Conservation (phyloP, 2,113 vertebrate genomes). For the Xenus cinereus region DNA sequence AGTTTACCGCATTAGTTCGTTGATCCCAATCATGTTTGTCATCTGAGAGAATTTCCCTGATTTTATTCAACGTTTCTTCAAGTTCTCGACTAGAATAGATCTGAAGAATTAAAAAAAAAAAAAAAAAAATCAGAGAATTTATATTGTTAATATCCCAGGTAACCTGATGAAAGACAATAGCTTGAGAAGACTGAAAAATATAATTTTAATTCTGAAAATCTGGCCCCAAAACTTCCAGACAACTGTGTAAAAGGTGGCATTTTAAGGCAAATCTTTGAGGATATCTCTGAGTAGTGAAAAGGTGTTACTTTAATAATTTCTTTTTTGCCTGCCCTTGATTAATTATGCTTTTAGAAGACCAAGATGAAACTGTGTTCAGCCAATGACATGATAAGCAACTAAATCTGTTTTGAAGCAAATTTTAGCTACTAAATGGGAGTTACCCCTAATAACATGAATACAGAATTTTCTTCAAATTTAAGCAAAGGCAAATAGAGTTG, state of each 20-base stretch:
- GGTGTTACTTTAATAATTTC: too few relatives aligned
- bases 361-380: too few relatives aligned
- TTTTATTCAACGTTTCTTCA: conserved; percentile 98
- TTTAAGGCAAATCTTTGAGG: neutral
- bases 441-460: neutral
- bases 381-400: too few relatives aligned
- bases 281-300: neutral
- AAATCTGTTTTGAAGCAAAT: too few relatives aligned
- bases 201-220: neutral
- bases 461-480: neutral
- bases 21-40: conserved; percentile 99
- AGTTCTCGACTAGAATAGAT: conserved; percentile 95
- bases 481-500: neutral
- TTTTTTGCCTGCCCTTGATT: too few relatives aligned
- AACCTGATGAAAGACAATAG: neutral
- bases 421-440: neutral
- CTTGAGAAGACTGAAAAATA: neutral
- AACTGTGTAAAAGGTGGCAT: neutral
- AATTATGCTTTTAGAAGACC: too few relatives aligned
- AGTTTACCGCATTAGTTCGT: conserved; percentile 85
- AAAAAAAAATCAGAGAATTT: neutral
- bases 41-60: conserved; percentile 95
- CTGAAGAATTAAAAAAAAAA: conserved; percentile 66
- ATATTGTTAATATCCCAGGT: too few relatives aligned
- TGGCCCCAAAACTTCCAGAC: neutral